Evolutionary conservation across 2,888 invertebrate species (phyloP).

Genomic region (Listrodromus nycthemerus): DNA sequence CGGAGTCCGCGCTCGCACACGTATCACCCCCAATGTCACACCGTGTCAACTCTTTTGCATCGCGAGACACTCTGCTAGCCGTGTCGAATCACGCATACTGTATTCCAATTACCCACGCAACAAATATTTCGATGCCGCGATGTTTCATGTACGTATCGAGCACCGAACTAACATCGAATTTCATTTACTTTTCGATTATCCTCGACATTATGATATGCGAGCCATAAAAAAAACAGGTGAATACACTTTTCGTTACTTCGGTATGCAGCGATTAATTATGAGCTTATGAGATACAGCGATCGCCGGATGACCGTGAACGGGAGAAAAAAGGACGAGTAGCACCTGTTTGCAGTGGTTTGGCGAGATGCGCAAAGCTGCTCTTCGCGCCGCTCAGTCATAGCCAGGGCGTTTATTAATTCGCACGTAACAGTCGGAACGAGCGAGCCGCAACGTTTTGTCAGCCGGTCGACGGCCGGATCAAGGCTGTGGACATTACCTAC

Average conservation of each 20-base stretch:
- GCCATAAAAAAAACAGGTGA: no score
- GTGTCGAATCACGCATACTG: slow-evolving; percentile 53
- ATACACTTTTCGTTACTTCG: no score
- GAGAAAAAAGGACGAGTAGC: not conserved
- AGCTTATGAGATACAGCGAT: not conserved
- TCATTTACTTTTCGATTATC: no score
- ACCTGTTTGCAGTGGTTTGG: slow-evolving; percentile 5
- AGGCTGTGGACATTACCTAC: slow-evolving; percentile 57
- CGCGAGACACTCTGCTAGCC: slow-evolving; percentile 59
- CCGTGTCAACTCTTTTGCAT: slow-evolving; percentile 63
- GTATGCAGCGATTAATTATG: not conserved
- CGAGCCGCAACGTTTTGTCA: slow-evolving; percentile 41
- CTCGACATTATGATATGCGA: no score
- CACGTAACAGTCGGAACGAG: slow-evolving; percentile 34
- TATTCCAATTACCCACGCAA: not conserved
- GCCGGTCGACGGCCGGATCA: slow-evolving; percentile 58
- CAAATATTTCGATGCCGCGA: slow-evolving; percentile 13
- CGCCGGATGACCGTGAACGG: not conserved
- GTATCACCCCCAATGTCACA: slow-evolving; percentile 43
- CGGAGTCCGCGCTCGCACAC: slow-evolving; percentile 50
- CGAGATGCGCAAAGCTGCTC: slow-evolving; percentile 32
- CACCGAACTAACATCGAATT: no score
- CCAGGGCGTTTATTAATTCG: slow-evolving; percentile 55
- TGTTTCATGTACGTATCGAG: not conserved
- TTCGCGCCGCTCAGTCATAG: slow-evolving; percentile 43